Evolutionary conservation across 2,888 invertebrate species (phyloP).

Genomic region (Nephrocerus scutellatus): DNA sequence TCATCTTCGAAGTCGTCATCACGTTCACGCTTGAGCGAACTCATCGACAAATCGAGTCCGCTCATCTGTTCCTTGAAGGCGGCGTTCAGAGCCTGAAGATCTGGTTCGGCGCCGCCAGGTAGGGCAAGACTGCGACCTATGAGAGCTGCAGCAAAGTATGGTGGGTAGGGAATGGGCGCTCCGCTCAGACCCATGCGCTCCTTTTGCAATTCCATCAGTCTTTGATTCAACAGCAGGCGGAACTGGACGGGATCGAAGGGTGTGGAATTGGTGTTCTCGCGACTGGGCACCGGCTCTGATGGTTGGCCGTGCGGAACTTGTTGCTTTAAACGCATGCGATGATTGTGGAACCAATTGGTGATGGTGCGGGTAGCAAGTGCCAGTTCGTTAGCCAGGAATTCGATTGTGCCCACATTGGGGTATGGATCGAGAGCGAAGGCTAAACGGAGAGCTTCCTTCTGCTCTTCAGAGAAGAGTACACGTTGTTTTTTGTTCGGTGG

Average conservation of each 20-base stretch:
- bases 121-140: slow-evolving; percentile 51
- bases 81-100: slow-evolving; percentile 51
- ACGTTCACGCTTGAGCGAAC: slow-evolving; percentile 67
- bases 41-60: slow-evolving; percentile 83
- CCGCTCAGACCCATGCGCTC: slow-evolving; percentile 73
- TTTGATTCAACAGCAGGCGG: slow-evolving; percentile 78
- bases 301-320: slow-evolving; percentile 72
- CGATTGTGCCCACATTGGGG: slow-evolving; percentile 93
- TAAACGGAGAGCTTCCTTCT: slow-evolving; percentile 89
- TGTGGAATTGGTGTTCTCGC: slow-evolving; percentile 61
- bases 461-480: slow-evolving; percentile 95
- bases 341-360: slow-evolving; percentile 99
- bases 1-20: slow-evolving; percentile 51
- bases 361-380: slow-evolving; percentile 91
- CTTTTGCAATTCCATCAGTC: slow-evolving; percentile 79
- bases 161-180: slow-evolving; percentile 68
- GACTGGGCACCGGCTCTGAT: slow-evolving; percentile 65
- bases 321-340: slow-evolving; percentile 95
- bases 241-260: slow-evolving; percentile 91
- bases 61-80: slow-evolving; percentile 73
- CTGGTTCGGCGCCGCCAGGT: slow-evolving; percentile 59
- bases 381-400: slow-evolving; percentile 86
- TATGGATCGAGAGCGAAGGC: slow-evolving; percentile 96
- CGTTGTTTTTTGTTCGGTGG: slow-evolving; percentile 91
- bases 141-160: slow-evolving; percentile 67